phyloP scores from a whole-genome alignment of 2,888 invertebrate species.

The Tethea ocularis region DNA sequence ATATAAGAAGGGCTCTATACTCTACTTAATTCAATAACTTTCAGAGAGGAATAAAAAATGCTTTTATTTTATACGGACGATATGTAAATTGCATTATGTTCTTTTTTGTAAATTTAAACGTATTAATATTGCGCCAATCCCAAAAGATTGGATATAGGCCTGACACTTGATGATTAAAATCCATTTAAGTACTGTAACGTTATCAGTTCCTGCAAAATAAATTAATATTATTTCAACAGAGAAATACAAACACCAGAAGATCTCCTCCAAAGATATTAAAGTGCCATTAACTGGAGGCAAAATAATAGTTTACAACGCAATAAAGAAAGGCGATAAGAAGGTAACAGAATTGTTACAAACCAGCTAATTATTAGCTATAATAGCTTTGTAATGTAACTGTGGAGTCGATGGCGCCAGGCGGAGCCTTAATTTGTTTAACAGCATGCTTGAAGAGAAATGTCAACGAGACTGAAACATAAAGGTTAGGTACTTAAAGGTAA shows the following conservation, averaged over 20 bases:
- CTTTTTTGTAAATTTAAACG: too few species aligned
- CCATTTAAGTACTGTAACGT: too few species aligned
- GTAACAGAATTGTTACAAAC: constrained; percentile 14
- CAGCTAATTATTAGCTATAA: too few species aligned
- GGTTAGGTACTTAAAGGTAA: not conserved
- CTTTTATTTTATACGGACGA: too few species aligned
- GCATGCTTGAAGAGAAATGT: not conserved
- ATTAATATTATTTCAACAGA: not conserved
- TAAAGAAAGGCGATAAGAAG: constrained; percentile 14
- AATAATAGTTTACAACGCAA: constrained; percentile 13
- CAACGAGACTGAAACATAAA: not conserved
- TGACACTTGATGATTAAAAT: too few species aligned
- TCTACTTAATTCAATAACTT: not conserved
- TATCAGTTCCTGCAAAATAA: not conserved
- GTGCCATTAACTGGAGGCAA: constrained; percentile 8
- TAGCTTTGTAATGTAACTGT: not conserved
- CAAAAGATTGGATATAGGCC: too few species aligned
- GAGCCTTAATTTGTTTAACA: constrained; percentile 11
- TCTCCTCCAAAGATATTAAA: constrained; percentile 6
- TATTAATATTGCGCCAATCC: too few species aligned
- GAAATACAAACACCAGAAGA: not conserved
- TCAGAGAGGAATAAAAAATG: too few species aligned
- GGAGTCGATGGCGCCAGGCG: constrained; percentile 10
- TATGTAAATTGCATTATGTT: too few species aligned
- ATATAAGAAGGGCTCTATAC: not conserved